Conservation (phyloP, 2,113 vertebrate species). For the Sturnus vulgaris region DNA sequence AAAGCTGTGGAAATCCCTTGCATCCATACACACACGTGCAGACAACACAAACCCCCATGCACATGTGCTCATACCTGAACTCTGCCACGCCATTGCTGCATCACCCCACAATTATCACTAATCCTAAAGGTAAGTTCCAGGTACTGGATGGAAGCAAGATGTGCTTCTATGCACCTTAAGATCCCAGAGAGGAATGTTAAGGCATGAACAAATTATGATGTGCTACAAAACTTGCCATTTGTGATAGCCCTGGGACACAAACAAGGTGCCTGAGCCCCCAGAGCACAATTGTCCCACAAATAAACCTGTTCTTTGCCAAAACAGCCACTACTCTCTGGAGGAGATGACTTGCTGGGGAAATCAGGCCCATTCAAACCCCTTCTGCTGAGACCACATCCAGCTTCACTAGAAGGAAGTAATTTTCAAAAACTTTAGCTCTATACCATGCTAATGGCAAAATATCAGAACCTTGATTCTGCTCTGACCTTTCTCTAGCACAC, state of each 20-base stretch:
- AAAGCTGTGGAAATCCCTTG: not conserved
- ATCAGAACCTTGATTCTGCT: not conserved
- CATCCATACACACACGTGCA: fast-evolving
- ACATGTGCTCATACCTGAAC: not conserved
- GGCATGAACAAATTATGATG: not conserved
- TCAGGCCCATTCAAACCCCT: not conserved
- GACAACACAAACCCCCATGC: not conserved
- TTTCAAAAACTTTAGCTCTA: not conserved
- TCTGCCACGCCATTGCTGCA: not conserved
- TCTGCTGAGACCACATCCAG: not conserved
- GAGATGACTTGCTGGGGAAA: not conserved
- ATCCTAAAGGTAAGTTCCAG: not conserved
- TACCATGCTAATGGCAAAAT: not conserved
- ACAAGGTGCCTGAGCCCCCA: not conserved
- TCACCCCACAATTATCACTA: not conserved
- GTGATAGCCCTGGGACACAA: not conserved
- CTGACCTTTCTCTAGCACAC: not conserved
- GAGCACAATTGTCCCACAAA: not conserved
- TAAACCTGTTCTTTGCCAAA: not conserved
- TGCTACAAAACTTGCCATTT: not conserved
- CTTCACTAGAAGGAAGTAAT: not conserved
- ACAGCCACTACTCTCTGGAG: not conserved
- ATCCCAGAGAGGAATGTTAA: not conserved
- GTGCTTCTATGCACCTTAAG: not conserved
- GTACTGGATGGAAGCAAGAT: not conserved